These are phyloP conservation scores for Aegithalos caudatus DNA, from an alignment of 2,113 vertebrate genomes.

Conservation along the genomic window DNA sequence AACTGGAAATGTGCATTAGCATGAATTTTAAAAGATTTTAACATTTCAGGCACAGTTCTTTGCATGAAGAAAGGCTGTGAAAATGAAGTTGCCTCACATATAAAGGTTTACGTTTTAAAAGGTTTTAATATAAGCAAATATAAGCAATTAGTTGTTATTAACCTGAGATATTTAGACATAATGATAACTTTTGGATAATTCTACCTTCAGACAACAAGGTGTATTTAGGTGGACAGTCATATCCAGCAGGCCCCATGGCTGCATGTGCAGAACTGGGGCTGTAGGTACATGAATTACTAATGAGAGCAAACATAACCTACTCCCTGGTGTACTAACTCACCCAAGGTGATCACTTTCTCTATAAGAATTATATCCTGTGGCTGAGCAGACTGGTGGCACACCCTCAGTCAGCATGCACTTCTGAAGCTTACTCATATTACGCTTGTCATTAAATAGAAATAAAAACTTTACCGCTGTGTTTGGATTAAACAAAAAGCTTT, in stretches of 20 bases:
- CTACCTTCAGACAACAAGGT: not conserved
- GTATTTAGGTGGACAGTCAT: not conserved
- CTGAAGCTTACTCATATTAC: not conserved
- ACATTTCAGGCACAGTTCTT: not conserved
- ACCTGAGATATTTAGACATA: not conserved
- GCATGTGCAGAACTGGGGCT: not conserved
- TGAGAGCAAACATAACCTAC: not conserved
- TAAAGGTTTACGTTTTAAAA: not conserved
- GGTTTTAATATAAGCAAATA: not conserved
- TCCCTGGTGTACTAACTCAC: not conserved
- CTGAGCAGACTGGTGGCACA: not conserved
- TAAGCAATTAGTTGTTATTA: not conserved
- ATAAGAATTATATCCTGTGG: not conserved
- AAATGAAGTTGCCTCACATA: not conserved
- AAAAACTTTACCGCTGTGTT: not conserved
- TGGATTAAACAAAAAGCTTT: constrained; percentile 9
- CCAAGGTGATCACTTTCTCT: not conserved
- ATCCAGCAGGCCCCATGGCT: not conserved
- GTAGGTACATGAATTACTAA: not conserved
- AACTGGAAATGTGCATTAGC: not conserved
- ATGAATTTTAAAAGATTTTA: not conserved
- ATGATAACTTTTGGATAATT: not conserved
- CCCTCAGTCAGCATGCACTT: constrained; percentile 6
- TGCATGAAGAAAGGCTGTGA: not conserved
- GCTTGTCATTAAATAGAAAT: constrained; percentile 17